Base-by-base conservation (phyloP, 1,140 invertebrate genomes). In the Leptinotarsa lineolata region DNA sequence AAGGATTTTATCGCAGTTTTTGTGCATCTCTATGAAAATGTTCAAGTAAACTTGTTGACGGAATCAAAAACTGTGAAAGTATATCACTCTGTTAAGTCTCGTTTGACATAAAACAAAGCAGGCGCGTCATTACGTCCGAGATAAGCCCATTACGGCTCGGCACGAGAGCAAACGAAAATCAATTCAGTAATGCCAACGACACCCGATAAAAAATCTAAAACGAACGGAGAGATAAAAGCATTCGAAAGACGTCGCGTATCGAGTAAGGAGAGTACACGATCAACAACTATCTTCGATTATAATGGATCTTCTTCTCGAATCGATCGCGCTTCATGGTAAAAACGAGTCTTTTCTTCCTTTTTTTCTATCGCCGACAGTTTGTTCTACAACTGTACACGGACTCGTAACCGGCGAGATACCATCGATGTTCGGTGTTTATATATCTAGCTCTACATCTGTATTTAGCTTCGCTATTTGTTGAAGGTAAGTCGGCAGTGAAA, bases 301-400 rank as follows among this genome's bases (percentile, higher is more conserved):
- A 54, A 54, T 54, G 48, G 48, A 54, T 13, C 15, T 12, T 54
- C 48, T 54, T 54, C 48, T 54, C 48, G 48, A 18, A 18, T 54
- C 30, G 30, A 39, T 54, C 48, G 48, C 48, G 15, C 48, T 54
- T 15, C 48, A 54, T 54, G 16, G 48, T 54, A 54, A 54, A 54
- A 54, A 54, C 48, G 6, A 18, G 15, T 54, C 48, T 54, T 54
- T 54, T 2, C 12, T 8, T 16, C 48, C n/a, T 54, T 54, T 54
- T 54, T 54, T 54, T 54, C 48, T 54, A n/a, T 54, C 48, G 48
- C 48, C 48, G 48, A 54, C 48, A 54, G 48, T 54, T 54, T n/a
- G 48, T 54, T 5, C 48, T 54, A 54, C 48, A 54, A 54, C 48
- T 54, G 48, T n/a, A 54, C 16, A 54, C 15, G 15, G 48, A n/a